Evolutionary conservation across 2,113 vertebrate species (phyloP).

Genomic region (Eretmochelys imbricata): DNA sequence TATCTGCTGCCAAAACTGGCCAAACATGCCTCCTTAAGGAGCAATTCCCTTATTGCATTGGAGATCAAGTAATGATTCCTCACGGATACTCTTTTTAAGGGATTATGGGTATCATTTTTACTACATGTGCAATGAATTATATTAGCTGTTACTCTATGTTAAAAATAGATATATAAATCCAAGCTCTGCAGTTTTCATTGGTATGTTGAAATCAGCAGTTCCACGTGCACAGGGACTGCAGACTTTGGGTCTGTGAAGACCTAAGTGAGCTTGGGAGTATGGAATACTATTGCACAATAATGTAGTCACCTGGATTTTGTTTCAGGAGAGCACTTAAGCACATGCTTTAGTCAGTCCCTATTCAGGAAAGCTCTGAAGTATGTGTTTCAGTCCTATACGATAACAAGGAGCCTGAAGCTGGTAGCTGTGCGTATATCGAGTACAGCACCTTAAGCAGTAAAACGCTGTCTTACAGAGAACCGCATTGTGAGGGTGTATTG

Average conservation of each 20-base stretch:
- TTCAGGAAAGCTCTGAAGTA: neutral
- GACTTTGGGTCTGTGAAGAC: neutral
- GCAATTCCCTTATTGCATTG: neutral
- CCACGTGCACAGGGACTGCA: neutral
- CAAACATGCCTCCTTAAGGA: neutral
- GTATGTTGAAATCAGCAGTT: neutral
- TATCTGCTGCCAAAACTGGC: slow-evolving; percentile 51
- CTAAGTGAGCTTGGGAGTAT: neutral
- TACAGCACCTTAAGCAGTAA: neutral
- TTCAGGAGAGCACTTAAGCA: neutral
- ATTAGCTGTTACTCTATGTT: neutral
- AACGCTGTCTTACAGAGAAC: accelerated
- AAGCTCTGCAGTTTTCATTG: neutral
- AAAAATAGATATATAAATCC: neutral
- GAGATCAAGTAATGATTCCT: neutral
- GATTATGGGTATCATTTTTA: neutral
- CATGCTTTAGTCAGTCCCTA: neutral
- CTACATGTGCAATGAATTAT: neutral
- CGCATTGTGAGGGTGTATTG: neutral
- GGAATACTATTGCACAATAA: neutral
- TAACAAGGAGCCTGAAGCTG: neutral
- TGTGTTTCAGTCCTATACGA: neutral
- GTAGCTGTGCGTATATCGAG: neutral
- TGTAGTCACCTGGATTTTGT: neutral
- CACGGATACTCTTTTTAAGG: neutral